Evolutionary conservation across 2,888 invertebrate genomes (phyloP), one percentile per base, ranked within the genome.

Genomic region (Apamea monoglypha): DNA sequence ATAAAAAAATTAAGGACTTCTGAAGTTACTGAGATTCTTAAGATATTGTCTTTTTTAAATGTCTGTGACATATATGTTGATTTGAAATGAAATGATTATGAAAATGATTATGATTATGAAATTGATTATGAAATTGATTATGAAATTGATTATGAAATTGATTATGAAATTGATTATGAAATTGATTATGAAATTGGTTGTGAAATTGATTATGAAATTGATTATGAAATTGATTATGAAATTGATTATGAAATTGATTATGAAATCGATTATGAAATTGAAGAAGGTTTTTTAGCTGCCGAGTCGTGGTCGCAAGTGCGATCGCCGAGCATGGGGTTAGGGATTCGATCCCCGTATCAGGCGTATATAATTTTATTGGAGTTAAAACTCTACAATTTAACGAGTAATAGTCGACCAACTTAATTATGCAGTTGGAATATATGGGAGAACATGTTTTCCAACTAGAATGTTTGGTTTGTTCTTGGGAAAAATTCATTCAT

Each of bases 1-100:
- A 87, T 87, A 87, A 88, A 90, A 88, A 89, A 87, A 89, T 84
- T 83, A 85, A 79, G 75, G 74, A 77, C 76, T 82, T 77, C 47
- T 64, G 61, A 75, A 80, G 76, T 78, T 71, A 78, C 63, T 70
- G 68, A 68, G 69, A 80, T 89, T 84, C 44, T 71, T 69, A 79
- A 76, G 81, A 86, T 72, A 82, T 83, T 82, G 74, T 66, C n/a
- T 78, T 78, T 80, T 56, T n/a, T 67, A 67, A 78, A 75, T 56
- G n/a, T 61, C 56, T 80, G 21, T 61, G 29, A 61, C 66, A 59
- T 74, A 16, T 67, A 29, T 59, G 32, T 74, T 59, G 32, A 75
- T 75, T 80, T 71, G 36, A n/a, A n/a, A n/a, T n/a, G n/a, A n/a
- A n/a, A n/a, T n/a, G n/a, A n/a, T n/a, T n/a, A n/a, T n/a, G n/a